Evolutionary conservation across 1,140 invertebrate genomes (phyloP), one percentile per base, ranked within the genome.

Genomic region (Mya arenaria): DNA sequence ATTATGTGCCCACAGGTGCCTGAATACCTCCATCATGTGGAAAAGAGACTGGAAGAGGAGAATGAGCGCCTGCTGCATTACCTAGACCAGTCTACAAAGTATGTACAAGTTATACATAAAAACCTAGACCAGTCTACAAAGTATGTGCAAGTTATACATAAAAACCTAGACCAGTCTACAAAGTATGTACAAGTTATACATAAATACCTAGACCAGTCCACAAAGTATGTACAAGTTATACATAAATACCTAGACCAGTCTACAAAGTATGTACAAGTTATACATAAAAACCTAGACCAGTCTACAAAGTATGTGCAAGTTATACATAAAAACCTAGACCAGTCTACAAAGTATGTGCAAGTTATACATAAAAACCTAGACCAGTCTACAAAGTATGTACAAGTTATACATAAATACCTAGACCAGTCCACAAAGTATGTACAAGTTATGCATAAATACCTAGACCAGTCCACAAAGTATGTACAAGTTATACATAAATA

Each of bases 21-120:
- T 48, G 96, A 97, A 89, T 99, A 99, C 94, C 94, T 99, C 62
- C 94, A 95, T 48, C 98, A 99, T 92, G 98, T 99, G 28, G 97
- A 99, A 90, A 98, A 97, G 91, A 94, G 98, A 78, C 93, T 99
- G n/a, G 95, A 95, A 23, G 98, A 99, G 93, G 99, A 99, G 93
- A 97, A 97, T 90, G 97, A 99, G 91, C 94, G 98, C 79, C 93
- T 99, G 8, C 92, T 98, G 19, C 97, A 99, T 91, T 99, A 99
- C 93, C 93, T 99, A 55, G 98, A 99, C 93, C 95, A 96, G 37
- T 96, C 96, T 73, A 99, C 98, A 44, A 98, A 97, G 96, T 97
- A 94, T 89, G 92, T 86, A 63, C n/a, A n/a, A n/a, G n/a, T n/a
- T n/a, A n/a, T n/a, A n/a, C n/a, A n/a, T 23, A 19, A 28, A 44